A percentile compares a stretch with the other conserved stretches of the same genome.
Evolutionary conservation across 30 jellyfish, hydroid and myxozoan genomes (phyloP).

Genomic region (Aurelia aurita complex sp. Pacific): DNA sequence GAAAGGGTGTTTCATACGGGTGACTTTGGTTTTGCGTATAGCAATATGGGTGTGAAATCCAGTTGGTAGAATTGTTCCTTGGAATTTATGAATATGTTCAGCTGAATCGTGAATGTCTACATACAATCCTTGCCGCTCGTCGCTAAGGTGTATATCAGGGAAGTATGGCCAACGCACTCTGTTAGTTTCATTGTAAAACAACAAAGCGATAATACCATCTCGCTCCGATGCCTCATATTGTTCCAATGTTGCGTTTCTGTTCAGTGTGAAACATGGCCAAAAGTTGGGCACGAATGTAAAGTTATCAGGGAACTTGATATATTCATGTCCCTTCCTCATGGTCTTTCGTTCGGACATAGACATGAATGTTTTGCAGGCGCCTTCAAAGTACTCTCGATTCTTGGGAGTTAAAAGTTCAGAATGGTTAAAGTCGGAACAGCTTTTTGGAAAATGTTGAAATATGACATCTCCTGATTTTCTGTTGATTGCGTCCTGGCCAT

Average conservation of each 20-base stretch:
- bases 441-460: background rate
- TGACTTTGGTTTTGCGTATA: background rate
- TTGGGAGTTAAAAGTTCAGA: background rate
- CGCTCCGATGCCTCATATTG: slow-evolving; percentile 3
- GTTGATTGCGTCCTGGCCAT: background rate
- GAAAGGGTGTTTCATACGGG: background rate
- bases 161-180: background rate
- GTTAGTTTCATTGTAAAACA: slow-evolving; percentile 10
- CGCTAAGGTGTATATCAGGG: background rate
- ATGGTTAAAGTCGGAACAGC: background rate
- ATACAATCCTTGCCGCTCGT: slow-evolving; percentile 10
- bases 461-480: background rate
- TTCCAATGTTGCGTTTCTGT: background rate
- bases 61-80: slow-evolving; percentile 5
- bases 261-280: slow-evolving; percentile 30
- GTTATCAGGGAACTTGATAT: background rate
- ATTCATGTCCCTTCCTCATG: background rate
- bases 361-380: slow-evolving; percentile 10
- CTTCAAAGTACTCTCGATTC: slow-evolving; percentile 13
- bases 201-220: background rate
- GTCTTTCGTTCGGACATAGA: background rate
- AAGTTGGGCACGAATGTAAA: slow-evolving; percentile 1
- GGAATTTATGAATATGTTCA: background rate
- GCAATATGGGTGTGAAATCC: slow-evolving; percentile 10
- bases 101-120: slow-evolving; percentile 35